phyloP scores from a whole-genome alignment of 2,888 invertebrate genomes.

The Teleiodes luculella region DNA sequence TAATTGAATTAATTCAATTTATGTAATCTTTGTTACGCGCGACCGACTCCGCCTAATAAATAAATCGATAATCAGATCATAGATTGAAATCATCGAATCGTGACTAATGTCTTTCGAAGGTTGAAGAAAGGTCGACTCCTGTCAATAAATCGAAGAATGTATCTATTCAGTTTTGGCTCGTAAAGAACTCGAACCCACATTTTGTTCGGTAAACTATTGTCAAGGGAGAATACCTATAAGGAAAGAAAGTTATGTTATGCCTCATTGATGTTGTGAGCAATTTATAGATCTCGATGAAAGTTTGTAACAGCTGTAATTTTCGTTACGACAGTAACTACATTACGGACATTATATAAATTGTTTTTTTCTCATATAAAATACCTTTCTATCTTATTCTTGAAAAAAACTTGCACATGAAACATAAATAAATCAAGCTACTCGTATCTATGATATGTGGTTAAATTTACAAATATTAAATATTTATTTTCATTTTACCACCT shows the following conservation, averaged over 20 bases:
- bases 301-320: background rate
- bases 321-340: too few species aligned
- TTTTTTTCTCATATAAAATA: too few species aligned
- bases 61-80: constrained; percentile 22
- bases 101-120: constrained; percentile 41
- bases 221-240: constrained; percentile 14
- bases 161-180: constrained; percentile 55
- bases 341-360: too few species aligned
- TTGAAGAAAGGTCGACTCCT: constrained; percentile 26
- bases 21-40: constrained; percentile 33
- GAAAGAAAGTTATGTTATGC: constrained; percentile 17
- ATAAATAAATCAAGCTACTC: too few species aligned
- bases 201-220: constrained; percentile 31
- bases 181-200: constrained; percentile 58
- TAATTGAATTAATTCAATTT: constrained; percentile 26
- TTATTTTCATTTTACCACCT: too few species aligned
- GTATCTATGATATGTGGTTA: too few species aligned
- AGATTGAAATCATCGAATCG: constrained; percentile 37
- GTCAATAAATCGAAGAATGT: constrained; percentile 36
- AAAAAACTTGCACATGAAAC: too few species aligned
- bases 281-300: background rate
- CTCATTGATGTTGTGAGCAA: constrained; percentile 6
- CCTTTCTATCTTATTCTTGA: too few species aligned
- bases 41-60: constrained; percentile 24
- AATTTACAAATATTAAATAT: too few species aligned